phyloP scores from a whole-genome alignment of 1,140 invertebrate species.

The Olivierus martensii region DNA sequence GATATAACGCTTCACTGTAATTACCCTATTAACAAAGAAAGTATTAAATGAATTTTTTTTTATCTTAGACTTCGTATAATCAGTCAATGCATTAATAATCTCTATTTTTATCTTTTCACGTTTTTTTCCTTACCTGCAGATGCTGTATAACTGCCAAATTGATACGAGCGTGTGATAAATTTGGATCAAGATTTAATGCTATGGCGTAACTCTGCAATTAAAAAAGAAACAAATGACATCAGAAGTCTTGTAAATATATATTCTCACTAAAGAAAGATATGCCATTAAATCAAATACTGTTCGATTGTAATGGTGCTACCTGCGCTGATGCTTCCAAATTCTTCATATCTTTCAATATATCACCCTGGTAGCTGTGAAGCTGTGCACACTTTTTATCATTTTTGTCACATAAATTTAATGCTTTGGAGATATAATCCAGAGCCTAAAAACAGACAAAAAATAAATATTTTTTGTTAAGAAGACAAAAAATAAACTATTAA shows the following conservation, averaged over 20 bases:
- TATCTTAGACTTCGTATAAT: too few species aligned
- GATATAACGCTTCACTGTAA: conserved; percentile 13
- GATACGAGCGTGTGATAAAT: conserved; percentile 20
- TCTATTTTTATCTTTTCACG: too few species aligned
- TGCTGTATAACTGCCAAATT: conserved; percentile 27
- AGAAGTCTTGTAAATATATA: too few species aligned
- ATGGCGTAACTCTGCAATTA: conserved; percentile 19
- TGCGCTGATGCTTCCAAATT: conserved; percentile 6
- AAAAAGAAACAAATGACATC: too few species aligned
- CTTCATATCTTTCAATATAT: conserved; percentile 13
- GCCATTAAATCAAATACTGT: too few species aligned
- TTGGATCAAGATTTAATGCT: conserved; percentile 20
- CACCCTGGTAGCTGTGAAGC: conserved; percentile 9
- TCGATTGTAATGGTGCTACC: too few species aligned
- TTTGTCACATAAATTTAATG: conserved; percentile 5
- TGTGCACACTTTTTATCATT: conserved; percentile 10
- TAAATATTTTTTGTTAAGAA: too few species aligned
- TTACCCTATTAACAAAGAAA: conserved; percentile 7
- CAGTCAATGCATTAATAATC: too few species aligned
- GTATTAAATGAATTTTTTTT: too few species aligned
- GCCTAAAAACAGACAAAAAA: too few species aligned
- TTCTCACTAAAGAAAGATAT: too few species aligned
- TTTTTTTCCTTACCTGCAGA: background rate
- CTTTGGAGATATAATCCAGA: conserved; percentile 10
- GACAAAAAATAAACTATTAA: too few species aligned